These are phyloP conservation scores for Anabas testudineus DNA, from an alignment of 2,797 vertebrate genomes.

Conservation along the genomic window DNA sequence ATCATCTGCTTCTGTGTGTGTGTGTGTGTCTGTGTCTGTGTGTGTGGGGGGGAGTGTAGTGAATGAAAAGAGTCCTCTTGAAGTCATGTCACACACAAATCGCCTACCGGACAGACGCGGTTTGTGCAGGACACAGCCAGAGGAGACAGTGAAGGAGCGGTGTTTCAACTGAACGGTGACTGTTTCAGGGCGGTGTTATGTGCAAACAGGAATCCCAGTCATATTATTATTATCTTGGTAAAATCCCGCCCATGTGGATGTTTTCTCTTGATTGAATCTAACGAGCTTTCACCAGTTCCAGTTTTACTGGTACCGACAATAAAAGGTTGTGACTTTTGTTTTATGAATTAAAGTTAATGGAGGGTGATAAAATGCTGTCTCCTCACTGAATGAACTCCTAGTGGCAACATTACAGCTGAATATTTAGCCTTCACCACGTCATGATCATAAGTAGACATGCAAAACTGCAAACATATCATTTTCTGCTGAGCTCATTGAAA, in stretches of 20 bases:
- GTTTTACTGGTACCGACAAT: too few relatives aligned
- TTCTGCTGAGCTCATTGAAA: neutral
- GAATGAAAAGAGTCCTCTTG: conserved; percentile 52
- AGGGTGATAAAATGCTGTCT: too few relatives aligned
- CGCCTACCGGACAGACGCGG: conserved; percentile 3
- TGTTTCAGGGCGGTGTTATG: neutral
- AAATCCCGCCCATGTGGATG: neutral
- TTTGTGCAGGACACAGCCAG: neutral
- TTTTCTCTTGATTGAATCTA: neutral
- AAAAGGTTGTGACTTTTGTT: neutral
- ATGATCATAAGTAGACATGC: neutral
- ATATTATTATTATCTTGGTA: neutral
- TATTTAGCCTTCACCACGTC: neutral
- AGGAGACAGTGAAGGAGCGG: neutral
- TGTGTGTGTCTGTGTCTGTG: neutral
- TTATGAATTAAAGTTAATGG: conserved; percentile 1
- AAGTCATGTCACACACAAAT: conserved; percentile 31
- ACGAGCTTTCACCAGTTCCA: neutral
- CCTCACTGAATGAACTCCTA: neutral
- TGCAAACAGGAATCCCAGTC: neutral
- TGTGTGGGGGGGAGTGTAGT: conserved; percentile 35
- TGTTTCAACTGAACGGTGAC: neutral
- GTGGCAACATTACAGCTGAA: neutral
- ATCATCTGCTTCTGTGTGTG: neutral
- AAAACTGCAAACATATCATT: too few relatives aligned